Evolutionary conservation across 2,113 vertebrate genomes (phyloP).

Genomic region (Helogale parvula): DNA sequence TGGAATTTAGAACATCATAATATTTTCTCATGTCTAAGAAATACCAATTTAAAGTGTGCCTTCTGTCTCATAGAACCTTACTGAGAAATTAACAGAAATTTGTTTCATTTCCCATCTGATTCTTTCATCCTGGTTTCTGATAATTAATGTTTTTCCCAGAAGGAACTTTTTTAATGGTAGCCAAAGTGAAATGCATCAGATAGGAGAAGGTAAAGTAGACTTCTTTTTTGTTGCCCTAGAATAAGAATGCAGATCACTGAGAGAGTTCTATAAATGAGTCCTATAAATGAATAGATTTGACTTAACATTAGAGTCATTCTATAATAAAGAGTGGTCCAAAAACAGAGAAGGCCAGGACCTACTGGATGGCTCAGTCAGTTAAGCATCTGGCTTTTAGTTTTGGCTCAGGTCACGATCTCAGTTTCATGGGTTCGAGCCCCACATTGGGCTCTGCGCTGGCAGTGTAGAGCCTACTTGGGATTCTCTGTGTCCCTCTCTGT

Average conservation of each 20-base stretch:
- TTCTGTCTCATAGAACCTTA: constrained; percentile 2
- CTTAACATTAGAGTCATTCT: not conserved
- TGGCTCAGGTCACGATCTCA: too few species aligned
- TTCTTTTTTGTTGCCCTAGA: not conserved
- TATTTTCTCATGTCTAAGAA: not conserved
- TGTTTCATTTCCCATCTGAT: constrained; percentile 4
- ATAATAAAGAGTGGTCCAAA: not conserved
- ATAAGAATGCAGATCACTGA: not conserved
- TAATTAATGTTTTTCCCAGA: not conserved
- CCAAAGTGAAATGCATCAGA: not conserved
- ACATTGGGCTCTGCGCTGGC: too few species aligned
- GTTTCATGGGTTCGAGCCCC: too few species aligned
- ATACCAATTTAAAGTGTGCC: not conserved
- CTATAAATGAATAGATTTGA: not conserved
- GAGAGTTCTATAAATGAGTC: not conserved
- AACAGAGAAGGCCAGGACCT: not conserved
- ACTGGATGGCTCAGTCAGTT: too few species aligned
- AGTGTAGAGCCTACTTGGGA: too few species aligned
- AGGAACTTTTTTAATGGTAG: not conserved
- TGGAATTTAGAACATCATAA: not conserved
- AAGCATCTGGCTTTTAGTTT: too few species aligned
- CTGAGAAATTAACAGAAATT: not conserved
- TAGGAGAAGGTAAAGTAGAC: not conserved
- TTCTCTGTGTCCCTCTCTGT: too few species aligned
- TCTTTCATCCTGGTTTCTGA: constrained; percentile 16